Conservation (phyloP, 2,113 vertebrate species). For the Odocoileus virginianus region DNA sequence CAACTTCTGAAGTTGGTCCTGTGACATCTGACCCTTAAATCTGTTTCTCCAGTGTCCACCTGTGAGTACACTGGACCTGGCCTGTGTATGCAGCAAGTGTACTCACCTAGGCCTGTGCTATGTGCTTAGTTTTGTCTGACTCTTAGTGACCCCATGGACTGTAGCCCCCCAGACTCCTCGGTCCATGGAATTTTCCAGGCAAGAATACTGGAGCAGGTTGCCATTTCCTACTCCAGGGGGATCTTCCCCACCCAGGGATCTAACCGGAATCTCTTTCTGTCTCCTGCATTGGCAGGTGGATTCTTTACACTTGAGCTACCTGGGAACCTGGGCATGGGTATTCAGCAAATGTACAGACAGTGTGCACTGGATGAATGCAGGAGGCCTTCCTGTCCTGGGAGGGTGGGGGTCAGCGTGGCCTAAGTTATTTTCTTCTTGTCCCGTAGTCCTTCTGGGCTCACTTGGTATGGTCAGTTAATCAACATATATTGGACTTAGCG, state of each 20-base stretch:
- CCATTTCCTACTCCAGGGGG: neutral
- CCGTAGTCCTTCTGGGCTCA: neutral
- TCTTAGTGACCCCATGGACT: neutral
- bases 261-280: neutral
- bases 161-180: neutral
- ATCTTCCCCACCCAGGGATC: neutral
- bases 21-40: neutral
- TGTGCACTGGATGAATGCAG: neutral
- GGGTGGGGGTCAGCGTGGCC: neutral
- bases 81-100: neutral
- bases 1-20: neutral
- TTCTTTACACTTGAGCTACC: neutral
- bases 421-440: neutral
- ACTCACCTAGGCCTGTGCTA: neutral
- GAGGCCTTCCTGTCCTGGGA: neutral
- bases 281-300: neutral
- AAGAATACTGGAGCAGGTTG: neutral
- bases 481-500: neutral
- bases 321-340: neutral
- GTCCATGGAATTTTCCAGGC: neutral
- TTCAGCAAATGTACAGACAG: neutral
- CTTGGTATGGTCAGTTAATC: neutral
- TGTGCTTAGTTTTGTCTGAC: neutral
- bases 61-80: neutral
- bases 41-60: neutral